phyloP scores from a whole-genome alignment of 2,888 invertebrate species.

The Tholera decimalis region DNA sequence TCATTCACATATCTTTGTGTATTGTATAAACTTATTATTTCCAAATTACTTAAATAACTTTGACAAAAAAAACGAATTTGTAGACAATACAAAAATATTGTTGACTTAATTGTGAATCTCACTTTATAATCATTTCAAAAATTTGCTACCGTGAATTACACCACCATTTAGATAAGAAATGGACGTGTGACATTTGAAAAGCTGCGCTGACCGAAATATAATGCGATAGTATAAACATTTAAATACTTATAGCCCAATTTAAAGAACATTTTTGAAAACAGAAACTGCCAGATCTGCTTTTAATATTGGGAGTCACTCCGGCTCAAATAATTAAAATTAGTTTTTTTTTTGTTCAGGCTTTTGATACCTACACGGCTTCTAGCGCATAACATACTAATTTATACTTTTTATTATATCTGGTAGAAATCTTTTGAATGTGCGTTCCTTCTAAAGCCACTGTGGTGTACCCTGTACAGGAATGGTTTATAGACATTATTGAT shows the following conservation, averaged over 20 bases:
- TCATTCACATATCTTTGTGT: not conserved
- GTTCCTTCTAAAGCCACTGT: not conserved
- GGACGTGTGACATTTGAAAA: slow-evolving; percentile 38
- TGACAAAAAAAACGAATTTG: too few relatives aligned
- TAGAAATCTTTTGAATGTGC: not conserved
- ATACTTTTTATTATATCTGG: too few relatives aligned
- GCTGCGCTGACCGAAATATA: slow-evolving; percentile 32
- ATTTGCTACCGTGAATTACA: slow-evolving; percentile 53
- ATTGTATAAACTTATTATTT: too few relatives aligned
- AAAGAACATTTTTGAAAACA: not conserved
- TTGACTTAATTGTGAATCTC: slow-evolving; percentile 5
- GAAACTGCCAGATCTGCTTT: not conserved
- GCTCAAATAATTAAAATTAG: too few relatives aligned
- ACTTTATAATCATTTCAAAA: slow-evolving; percentile 16
- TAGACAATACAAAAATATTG: not conserved
- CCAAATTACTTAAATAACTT: too few relatives aligned
- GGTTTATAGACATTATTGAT: slow-evolving; percentile 4
- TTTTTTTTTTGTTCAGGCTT: too few relatives aligned
- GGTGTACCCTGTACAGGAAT: not conserved
- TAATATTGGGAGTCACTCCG: too few relatives aligned
- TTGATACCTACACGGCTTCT: too few relatives aligned
- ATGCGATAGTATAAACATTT: not conserved
- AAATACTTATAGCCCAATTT: not conserved
- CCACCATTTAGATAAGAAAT: slow-evolving; percentile 55
- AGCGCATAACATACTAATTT: too few relatives aligned